Conservation (phyloP, 2,888 invertebrate species). For the Tenthredo amoena region DNA sequence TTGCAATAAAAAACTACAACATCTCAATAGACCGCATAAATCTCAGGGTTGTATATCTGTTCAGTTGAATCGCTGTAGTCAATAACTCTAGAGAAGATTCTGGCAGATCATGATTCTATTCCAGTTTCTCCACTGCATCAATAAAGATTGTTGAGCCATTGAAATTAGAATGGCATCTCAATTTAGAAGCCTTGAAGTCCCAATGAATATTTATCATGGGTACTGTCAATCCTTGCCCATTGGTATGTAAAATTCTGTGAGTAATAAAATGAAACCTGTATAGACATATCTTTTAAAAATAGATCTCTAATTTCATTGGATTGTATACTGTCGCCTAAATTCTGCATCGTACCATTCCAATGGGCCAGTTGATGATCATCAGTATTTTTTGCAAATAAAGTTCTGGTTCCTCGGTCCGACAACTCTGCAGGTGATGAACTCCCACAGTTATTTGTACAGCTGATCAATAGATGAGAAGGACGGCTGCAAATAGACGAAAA, state of each 20-base stretch:
- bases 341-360: not conserved
- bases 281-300: not conserved
- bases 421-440: constrained; percentile 2
- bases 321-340: not conserved
- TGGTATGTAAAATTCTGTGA: constrained; percentile 77
- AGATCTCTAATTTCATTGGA: not conserved
- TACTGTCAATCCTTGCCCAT: constrained; percentile 91
- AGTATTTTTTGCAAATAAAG: not conserved
- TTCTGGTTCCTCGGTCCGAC: not conserved
- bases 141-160: not conserved
- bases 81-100: not conserved
- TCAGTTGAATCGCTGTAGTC: not conserved
- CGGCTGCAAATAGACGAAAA: not conserved
- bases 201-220: not conserved
- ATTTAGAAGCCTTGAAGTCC: not conserved
- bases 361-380: not conserved
- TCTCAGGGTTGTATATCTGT: constrained; percentile 58
- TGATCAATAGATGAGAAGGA: not conserved
- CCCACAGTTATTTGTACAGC: not conserved
- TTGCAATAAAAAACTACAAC: not conserved
- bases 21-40: constrained; percentile 66
- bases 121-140: not conserved
- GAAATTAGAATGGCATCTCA: not conserved
- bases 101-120: not conserved
- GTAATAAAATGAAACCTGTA: not conserved